These are phyloP conservation scores for Gallinago jamesoni DNA, from an alignment of 2,113 vertebrate species.

Conservation along the genomic window DNA sequence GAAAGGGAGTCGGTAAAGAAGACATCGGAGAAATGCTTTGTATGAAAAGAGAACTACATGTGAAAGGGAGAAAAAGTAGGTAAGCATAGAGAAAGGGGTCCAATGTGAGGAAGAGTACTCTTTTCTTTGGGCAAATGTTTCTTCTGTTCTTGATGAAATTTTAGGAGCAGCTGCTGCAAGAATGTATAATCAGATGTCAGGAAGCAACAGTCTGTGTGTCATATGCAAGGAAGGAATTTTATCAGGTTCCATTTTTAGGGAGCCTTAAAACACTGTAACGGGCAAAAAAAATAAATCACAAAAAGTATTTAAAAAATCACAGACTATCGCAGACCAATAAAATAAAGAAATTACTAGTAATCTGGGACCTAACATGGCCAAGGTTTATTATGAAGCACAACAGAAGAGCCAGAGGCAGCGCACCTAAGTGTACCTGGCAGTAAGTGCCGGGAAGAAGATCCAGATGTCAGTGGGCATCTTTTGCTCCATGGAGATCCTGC, in stretches of 20 bases:
- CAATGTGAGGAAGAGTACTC: background rate
- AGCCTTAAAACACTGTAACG: background rate
- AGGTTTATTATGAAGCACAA: background rate
- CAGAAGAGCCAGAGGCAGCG: rapidly evolving
- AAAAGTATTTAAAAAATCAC: background rate
- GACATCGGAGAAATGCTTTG: background rate
- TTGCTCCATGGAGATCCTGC: background rate
- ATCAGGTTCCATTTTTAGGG: background rate
- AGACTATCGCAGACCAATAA: background rate
- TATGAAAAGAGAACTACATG: background rate
- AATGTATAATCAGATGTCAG: background rate
- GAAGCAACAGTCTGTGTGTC: background rate
- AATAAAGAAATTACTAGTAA: background rate
- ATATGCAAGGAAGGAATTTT: background rate
- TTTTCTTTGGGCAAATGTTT: background rate
- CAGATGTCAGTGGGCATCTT: background rate
- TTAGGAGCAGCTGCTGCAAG: background rate
- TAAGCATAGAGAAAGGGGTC: conserved; percentile 2
- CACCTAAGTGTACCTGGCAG: background rate
- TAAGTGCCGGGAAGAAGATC: background rate
- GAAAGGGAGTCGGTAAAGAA: conserved; percentile 6
- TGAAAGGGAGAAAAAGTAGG: background rate
- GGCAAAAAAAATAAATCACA: background rate
- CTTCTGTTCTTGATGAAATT: background rate
- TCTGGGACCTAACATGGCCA: background rate